Conservation (phyloP, 2,113 vertebrate genomes). For the Cephalopholis sonnerati region DNA sequence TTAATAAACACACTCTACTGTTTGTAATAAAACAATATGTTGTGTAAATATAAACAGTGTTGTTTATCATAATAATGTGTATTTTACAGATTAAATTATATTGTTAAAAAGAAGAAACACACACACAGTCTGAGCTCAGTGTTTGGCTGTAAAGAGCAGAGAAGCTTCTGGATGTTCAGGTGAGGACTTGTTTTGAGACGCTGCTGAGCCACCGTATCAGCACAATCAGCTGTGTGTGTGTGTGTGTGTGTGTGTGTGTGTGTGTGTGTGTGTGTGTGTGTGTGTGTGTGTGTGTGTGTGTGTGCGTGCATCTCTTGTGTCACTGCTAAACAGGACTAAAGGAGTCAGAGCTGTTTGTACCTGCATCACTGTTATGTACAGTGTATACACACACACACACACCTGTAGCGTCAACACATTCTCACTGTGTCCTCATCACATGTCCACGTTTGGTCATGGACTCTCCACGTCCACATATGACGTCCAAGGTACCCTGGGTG, state of each 20-base stretch:
- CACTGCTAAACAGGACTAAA: slow-evolving; percentile 43
- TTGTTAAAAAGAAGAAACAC: too few relatives aligned
- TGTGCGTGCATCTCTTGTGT: slow-evolving; percentile 27
- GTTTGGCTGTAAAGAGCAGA: background rate
- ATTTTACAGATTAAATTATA: too few relatives aligned
- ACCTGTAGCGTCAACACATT: background rate
- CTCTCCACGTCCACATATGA: too few relatives aligned
- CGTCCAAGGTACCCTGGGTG: too few relatives aligned
- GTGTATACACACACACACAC: slow-evolving; percentile 32
- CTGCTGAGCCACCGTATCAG: slow-evolving; percentile 34
- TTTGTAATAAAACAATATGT: background rate
- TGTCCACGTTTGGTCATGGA: too few relatives aligned
- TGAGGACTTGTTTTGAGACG: slow-evolving; percentile 50
- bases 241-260: slow-evolving; percentile 29
- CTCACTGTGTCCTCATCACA: too few relatives aligned
- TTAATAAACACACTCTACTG: background rate
- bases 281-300: slow-evolving; percentile 7
- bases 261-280: slow-evolving; percentile 10
- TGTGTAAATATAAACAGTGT: too few relatives aligned
- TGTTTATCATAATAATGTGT: too few relatives aligned
- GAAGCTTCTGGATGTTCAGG: slow-evolving; percentile 34
- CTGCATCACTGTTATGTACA: slow-evolving; percentile 48
- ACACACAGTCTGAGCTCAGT: too few relatives aligned
- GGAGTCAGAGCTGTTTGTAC: slow-evolving; percentile 45
- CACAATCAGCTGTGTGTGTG: slow-evolving; percentile 16